A percentile compares a stretch with the other conserved stretches of the same genome.
phyloP scores from a whole-genome alignment of 2,888 invertebrate species.

The Phymatocera aterrima region DNA sequence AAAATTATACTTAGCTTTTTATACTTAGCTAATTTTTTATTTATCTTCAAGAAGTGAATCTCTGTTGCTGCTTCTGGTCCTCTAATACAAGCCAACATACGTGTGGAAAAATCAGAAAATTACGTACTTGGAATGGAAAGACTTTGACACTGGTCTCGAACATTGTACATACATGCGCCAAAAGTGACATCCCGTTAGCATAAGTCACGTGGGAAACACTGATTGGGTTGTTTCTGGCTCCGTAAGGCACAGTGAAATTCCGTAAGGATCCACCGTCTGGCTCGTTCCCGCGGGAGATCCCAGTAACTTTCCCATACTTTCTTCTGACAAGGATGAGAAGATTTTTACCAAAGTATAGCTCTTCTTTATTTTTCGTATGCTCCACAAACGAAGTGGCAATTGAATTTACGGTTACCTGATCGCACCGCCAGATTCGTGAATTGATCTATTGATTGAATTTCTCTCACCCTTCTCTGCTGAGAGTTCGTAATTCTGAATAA shows the following conservation, averaged over 20 bases:
- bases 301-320: conserved; percentile 35
- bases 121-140: conserved; percentile 3
- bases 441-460: conserved; percentile 20
- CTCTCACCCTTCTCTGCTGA: neutral
- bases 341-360: conserved; percentile 8
- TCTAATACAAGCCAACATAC: neutral
- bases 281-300: conserved; percentile 37
- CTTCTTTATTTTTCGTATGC: conserved; percentile 23
- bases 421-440: conserved; percentile 24
- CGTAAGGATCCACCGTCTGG: conserved; percentile 33
- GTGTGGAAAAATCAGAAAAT: neutral
- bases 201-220: conserved; percentile 44
- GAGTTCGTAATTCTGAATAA: neutral
- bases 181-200: conserved; percentile 29
- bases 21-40: conserved; percentile 28
- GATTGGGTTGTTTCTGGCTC: conserved; percentile 43
- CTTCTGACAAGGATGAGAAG: conserved; percentile 39
- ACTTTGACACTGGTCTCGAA: conserved; percentile 11
- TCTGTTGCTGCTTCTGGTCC: neutral
- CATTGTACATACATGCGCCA: conserved; percentile 12
- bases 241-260: conserved; percentile 26
- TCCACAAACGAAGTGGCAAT: conserved; percentile 30
- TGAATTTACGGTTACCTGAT: conserved; percentile 19
- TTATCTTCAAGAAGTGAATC: conserved; percentile 28
- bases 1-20: neutral